A percentile compares a stretch with the other conserved stretches of the same genome.
Evolutionary conservation across 2,797 vertebrate species (phyloP).

Genomic region (Pipistrellus pipistrellus): DNA sequence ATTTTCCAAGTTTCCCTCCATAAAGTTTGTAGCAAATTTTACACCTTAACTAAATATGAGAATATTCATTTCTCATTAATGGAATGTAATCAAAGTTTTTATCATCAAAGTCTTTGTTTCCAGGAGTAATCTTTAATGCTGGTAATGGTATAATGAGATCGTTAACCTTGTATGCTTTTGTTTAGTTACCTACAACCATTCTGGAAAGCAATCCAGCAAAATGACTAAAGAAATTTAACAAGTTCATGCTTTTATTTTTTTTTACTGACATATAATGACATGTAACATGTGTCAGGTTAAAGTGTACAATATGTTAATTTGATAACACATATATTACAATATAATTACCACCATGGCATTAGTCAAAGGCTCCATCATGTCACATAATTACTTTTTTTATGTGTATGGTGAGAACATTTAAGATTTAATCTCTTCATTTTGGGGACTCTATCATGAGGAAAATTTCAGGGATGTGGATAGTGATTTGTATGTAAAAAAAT

Average conservation of each 20-base stretch:
- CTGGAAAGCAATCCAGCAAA: neutral
- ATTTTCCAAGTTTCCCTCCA: neutral
- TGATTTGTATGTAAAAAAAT: neutral
- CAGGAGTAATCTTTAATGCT: neutral
- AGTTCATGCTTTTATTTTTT: neutral
- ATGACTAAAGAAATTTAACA: neutral
- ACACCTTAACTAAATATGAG: neutral
- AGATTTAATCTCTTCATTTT: constrained; percentile 28
- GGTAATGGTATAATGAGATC: neutral
- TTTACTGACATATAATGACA: neutral
- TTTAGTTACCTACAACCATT: neutral
- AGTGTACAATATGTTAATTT: neutral
- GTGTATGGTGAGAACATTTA: neutral
- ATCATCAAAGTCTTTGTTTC: constrained; percentile 23
- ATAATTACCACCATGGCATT: neutral
- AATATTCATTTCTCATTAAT: neutral
- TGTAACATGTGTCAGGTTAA: neutral
- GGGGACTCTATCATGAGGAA: neutral
- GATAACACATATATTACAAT: neutral
- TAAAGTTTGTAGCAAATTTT: neutral
- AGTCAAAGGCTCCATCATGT: neutral
- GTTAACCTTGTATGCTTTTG: neutral
- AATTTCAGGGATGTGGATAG: neutral
- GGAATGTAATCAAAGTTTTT: neutral
- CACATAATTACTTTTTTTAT: neutral